These are phyloP conservation scores for Pogonus chalceus DNA, from an alignment of 1,140 invertebrate genomes.

Conservation along the genomic window DNA sequence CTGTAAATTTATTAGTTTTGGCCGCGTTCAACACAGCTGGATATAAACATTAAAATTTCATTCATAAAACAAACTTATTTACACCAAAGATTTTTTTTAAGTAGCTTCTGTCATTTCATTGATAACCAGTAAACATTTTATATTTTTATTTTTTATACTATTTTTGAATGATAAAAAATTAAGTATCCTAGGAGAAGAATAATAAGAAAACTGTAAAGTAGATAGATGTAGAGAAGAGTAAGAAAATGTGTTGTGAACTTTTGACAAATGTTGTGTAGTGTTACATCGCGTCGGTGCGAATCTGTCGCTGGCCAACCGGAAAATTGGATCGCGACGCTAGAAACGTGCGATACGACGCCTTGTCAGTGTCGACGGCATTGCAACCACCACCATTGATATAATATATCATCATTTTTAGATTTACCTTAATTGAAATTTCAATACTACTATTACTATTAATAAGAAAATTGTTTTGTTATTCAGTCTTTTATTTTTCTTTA, in stretches of 20 bases:
- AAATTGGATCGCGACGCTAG: slow-evolving; percentile 3
- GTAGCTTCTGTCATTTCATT: neutral
- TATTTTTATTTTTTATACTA: neutral
- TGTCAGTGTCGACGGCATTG: neutral
- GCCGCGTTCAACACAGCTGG: too few species aligned
- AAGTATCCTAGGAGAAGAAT: neutral
- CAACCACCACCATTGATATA: neutral
- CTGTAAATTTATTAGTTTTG: too few species aligned
- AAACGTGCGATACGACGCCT: neutral
- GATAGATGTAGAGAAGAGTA: neutral
- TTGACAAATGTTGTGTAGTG: neutral
- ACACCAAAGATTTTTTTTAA: neutral
- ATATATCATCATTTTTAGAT: neutral
- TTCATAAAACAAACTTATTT: too few species aligned
- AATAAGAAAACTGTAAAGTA: neutral
- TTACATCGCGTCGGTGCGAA: neutral
- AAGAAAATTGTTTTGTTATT: neutral
- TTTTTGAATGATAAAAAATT: neutral
- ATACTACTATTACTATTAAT: neutral
- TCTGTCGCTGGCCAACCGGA: slow-evolving; percentile 3
- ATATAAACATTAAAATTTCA: too few species aligned
- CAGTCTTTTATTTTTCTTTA: neutral
- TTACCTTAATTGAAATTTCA: too few species aligned
- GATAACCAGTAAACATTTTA: neutral
- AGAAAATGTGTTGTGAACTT: neutral